Base-by-base conservation (phyloP, 2,888 invertebrate genomes). In the Oxycera nigricornis region DNA sequence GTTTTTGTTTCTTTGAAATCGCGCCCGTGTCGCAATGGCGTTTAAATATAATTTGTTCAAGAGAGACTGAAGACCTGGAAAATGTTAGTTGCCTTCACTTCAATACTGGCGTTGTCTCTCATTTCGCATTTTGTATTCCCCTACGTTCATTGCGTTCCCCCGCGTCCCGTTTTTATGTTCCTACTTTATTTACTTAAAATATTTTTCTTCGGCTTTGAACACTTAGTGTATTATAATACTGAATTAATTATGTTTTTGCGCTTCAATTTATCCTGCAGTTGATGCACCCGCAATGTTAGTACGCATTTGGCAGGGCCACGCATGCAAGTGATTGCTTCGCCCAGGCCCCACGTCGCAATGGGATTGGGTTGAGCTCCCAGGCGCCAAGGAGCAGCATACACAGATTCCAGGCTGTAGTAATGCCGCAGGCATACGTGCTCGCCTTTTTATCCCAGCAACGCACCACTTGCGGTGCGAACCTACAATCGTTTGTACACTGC, bases 141-240 rank as follows among this genome's bases (percentile, higher is more conserved):
- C 46, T 46, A 11, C 46, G 11, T 35, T 35, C 11, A 3, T n/a
- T 3, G 20, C 20, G 24, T 55, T 55, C 11, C 6, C 9, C 14
- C 24, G 24, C 24, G 20, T 55, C 9, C 6, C 11, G 9, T 55
- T n/a, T 55, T 55, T 55, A 22, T 55, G 9, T 55, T 61, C 30
- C 30, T n/a, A 30, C 11, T 17, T 30, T 30, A 30, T 61, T 11
- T 28, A 24, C 20, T 30, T 61, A 30, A 61, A 61, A 61, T 61
- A 61, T 61, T 14, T 30, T 28, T 28, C n/a, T 61, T 55, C 55
- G 61, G n/a, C 11, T 62, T 62, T 62, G 39, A 62, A 62, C 39
- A 62, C 62, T 55, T 55, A 55, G 2, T n/a, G n/a, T 59, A 28
- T 62, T 39, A 20, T 17, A 62, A 62, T 39, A 62, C 39, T 62